These are phyloP conservation scores for Acanthopagrus latus DNA, from an alignment of 2,797 vertebrate species.

Conservation along the genomic window DNA sequence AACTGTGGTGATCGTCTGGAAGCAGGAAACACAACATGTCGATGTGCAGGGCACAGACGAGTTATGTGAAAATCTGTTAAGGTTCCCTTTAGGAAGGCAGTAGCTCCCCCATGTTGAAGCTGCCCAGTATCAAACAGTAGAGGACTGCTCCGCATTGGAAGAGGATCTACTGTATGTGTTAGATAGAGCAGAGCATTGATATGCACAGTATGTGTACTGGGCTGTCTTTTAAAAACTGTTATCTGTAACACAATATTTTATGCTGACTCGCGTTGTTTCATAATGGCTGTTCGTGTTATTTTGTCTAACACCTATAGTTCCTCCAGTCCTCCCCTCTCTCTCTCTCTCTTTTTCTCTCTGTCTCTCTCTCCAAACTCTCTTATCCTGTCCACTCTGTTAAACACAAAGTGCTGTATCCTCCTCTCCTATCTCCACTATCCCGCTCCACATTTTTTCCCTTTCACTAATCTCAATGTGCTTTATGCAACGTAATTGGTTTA, in stretches of 20 bases:
- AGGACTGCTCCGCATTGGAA: neutral
- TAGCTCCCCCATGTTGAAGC: neutral
- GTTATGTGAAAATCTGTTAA: neutral
- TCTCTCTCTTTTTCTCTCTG: conserved; percentile 11
- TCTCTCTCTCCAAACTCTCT: conserved; percentile 11
- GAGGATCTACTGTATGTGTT: neutral
- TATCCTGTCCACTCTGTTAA: conserved; percentile 31
- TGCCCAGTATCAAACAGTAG: neutral
- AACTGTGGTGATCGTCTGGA: neutral
- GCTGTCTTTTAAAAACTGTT: conserved; percentile 7
- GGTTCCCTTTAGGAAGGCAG: neutral
- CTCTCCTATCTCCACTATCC: conserved; percentile 46
- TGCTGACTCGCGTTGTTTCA: conserved; percentile 21
- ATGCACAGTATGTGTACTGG: neutral
- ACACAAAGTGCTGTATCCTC: conserved; percentile 32
- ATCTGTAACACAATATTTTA: neutral
- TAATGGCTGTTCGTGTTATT: conserved; percentile 2
- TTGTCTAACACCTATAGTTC: neutral
- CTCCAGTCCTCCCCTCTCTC: neutral
- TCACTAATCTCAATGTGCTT: conserved; percentile 68
- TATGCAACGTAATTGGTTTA: conserved; percentile 76
- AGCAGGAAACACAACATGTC: neutral
- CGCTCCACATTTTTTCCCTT: conserved; percentile 43
- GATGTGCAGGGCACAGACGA: neutral
- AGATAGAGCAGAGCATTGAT: conserved; percentile 7